A percentile compares a stretch with the other conserved stretches of the same genome.
phyloP scores from a whole-genome alignment of 2,113 vertebrate genomes.

The Sphaerodactylus townsendi region DNA sequence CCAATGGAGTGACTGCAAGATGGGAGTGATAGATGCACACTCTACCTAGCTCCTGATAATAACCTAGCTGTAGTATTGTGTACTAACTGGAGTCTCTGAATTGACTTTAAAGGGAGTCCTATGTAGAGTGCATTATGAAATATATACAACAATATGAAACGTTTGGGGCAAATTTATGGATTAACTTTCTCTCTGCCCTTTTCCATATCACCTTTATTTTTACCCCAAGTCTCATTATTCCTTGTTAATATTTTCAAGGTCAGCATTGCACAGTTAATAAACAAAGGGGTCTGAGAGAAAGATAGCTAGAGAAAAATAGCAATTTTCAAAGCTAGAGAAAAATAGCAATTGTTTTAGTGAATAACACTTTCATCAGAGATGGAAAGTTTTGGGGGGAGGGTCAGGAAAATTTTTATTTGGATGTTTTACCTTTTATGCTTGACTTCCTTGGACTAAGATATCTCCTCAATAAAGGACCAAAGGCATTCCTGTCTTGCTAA shows the following conservation, averaged over 20 bases:
- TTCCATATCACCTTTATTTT: background rate
- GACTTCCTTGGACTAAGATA: background rate
- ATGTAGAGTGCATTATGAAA: background rate
- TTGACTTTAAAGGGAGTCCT: too few relatives aligned
- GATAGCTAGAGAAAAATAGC: too few relatives aligned
- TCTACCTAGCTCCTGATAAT: too few relatives aligned
- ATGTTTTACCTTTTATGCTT: background rate
- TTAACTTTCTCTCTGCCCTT: background rate
- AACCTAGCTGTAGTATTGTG: too few relatives aligned
- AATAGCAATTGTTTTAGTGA: background rate
- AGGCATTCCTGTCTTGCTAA: background rate
- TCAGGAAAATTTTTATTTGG: background rate
- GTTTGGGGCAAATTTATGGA: background rate
- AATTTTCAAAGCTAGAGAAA: background rate
- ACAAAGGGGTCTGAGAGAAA: background rate
- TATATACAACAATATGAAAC: background rate
- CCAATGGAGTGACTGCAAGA: too few relatives aligned
- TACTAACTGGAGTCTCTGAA: too few relatives aligned
- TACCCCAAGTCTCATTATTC: background rate
- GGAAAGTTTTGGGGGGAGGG: background rate
- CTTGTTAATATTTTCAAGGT: slow-evolving; percentile 21
- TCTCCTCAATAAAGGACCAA: background rate
- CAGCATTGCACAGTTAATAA: background rate
- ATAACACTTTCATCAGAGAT: background rate
- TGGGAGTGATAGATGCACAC: too few relatives aligned